Evolutionary conservation across 2,888 invertebrate genomes (phyloP).

Genomic region (Drosophila borealis): DNA sequence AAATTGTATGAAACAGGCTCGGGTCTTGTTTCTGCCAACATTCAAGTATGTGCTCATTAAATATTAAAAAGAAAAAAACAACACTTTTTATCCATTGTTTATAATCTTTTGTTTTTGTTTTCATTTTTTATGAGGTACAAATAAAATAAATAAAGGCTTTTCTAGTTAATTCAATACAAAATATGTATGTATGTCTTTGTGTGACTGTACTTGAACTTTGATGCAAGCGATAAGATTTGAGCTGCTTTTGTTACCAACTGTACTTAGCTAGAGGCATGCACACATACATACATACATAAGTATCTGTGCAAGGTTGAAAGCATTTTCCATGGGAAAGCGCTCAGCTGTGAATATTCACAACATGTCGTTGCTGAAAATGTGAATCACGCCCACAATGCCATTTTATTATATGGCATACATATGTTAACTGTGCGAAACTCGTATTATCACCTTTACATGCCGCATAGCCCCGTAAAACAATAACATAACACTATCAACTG

Average conservation of each 20-base stretch:
- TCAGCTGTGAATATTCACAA: conserved; percentile 1
- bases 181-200: conserved; percentile 13
- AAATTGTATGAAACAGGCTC: conserved; percentile 13
- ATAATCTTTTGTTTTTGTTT: conserved; percentile 35
- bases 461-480: not conserved
- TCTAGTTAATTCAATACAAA: conserved; percentile 18
- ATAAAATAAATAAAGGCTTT: conserved; percentile 32
- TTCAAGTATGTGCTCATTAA: not conserved
- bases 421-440: conserved; percentile 21
- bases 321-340: conserved; percentile 1
- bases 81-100: conserved; percentile 41
- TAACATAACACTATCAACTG: not conserved
- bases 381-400: conserved; percentile 3
- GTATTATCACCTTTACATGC: conserved; percentile 27
- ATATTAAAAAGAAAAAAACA: too few species aligned
- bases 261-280: conserved; percentile 14
- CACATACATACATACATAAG: too few species aligned
- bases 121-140: conserved; percentile 26
- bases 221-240: conserved; percentile 42
- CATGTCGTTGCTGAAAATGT: conserved; percentile 18
- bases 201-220: conserved; percentile 39
- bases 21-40: not conserved
- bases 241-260: conserved; percentile 44
- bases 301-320: not conserved
- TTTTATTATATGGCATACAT: conserved; percentile 4